A percentile compares a stretch with the other conserved stretches of the same genome.
These are phyloP conservation scores for Miichthys miiuy DNA, from an alignment of 2,797 vertebrate genomes.

Conservation along the genomic window DNA sequence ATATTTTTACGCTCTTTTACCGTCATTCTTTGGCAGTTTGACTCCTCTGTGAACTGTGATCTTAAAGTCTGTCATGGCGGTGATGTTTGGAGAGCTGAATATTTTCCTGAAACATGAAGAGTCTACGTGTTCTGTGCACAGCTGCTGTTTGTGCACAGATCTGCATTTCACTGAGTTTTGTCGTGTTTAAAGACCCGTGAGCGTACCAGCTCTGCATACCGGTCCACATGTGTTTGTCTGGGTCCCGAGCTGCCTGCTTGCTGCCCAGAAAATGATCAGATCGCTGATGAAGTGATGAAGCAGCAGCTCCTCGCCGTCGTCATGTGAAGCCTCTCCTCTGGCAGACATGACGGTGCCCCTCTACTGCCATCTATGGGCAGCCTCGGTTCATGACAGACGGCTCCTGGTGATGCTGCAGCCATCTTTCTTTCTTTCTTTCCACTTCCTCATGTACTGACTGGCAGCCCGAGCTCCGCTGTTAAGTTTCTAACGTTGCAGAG, in stretches of 20 bases:
- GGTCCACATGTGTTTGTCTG: not conserved
- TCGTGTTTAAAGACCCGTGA: not conserved
- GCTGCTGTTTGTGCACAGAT: not conserved
- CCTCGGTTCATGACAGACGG: conserved; percentile 10
- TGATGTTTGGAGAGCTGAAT: too few species aligned
- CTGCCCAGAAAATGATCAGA: conserved; percentile 28
- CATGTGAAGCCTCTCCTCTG: conserved; percentile 8
- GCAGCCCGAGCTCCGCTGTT: conserved; percentile 52
- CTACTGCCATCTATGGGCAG: conserved; percentile 77
- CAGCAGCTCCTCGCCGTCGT: conserved; percentile 12
- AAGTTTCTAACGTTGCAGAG: conserved; percentile 46
- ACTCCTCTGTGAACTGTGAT: too few species aligned
- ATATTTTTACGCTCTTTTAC: too few species aligned
- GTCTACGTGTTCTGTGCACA: not conserved
- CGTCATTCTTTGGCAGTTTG: too few species aligned
- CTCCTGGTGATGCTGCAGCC: conserved; percentile 40
- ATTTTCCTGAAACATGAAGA: too few species aligned
- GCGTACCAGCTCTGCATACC: not conserved
- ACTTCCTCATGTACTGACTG: conserved; percentile 61
- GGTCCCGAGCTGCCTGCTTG: not conserved
- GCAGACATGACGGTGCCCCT: too few species aligned
- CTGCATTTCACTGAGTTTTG: not conserved
- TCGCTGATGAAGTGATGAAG: conserved; percentile 14
- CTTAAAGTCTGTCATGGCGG: too few species aligned
- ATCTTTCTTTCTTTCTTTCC: conserved; percentile 65